Base-by-base conservation (phyloP, 2,888 invertebrate species). In the Sminthurinus aureus region DNA sequence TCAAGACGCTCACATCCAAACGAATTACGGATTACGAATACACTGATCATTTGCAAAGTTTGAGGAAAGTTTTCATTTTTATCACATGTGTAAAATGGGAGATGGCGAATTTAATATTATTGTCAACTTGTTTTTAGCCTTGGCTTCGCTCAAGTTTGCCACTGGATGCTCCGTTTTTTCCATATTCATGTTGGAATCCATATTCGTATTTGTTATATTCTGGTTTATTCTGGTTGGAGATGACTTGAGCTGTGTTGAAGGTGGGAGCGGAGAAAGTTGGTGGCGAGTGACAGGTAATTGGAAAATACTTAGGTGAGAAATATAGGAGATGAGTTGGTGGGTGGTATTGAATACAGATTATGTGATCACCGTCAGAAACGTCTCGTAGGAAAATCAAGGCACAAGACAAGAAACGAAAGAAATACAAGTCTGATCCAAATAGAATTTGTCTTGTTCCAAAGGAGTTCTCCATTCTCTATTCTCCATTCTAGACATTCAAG, bases 261-360 rank as follows among this genome's bases (percentile, higher is more conserved):
- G 38, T 38, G 18, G 18, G 4, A 2, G 58, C 9, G 58, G 58
- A 11, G 9, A 15, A 18, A 58, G 13, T 69, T 20, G 67, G 26
- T 20, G 24, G 76, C 26, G 79, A 73, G 80, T 84, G 84, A 84
- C 84, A 84, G 81, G 84, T 84, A 84, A 84, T 84, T 84, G 75
- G 81, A 84, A 78, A 81, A 64, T 81, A 81, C 81, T 81, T 84
- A 84, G 81, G 79, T 79, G 80, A 79, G 26, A 78, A 80, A 77
- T 67, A 71, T 71, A 15, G 71, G 66, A 69, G 20, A 24, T 24
- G 71, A 24, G 11, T 79, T 66, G 13, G 80, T 24, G 73, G 38
- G 58, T 75, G 73, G 82, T 82, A 83, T 84, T 85, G 86, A 86
- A 86, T 86, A 84, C 85, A 84, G 79, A 86, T 86, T 86, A 85